Base-by-base conservation (phyloP, 2,113 vertebrate species). In the Sciurus niger region DNA sequence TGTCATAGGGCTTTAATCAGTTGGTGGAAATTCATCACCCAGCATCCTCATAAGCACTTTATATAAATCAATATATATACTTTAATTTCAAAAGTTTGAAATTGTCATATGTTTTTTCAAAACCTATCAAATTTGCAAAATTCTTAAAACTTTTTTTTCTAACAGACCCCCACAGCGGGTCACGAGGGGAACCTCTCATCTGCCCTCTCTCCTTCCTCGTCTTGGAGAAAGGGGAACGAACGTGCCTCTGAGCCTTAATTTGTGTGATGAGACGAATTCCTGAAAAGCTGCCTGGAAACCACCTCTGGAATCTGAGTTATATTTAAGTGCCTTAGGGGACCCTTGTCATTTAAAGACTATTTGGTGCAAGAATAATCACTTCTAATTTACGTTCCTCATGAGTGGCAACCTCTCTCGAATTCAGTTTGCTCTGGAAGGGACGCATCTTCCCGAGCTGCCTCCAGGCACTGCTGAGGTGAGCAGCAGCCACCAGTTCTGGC, bases 51-150 rank as follows among this genome's bases (percentile, higher is more conserved):
- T 48, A 63, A 63, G 60, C 60, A 28, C 24, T 63, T 63, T 40
- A 17, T 30, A 82, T 18, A 60, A 10, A 5, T 67, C 28, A 32
- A 30, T 14, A 24, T 11, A 10, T 32, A 22, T 24, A 63, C 20
- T 32, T 34, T 68, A 24, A 63, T 74, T 43, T 43, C 40, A 51
- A 73, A 40, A 18, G 28, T 72, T 30, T 30, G 76, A 37, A 82
- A 17, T 58, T 76, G 16, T 34, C 16, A 48, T 8, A 24, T n/a
- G 79, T 37, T 63, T n/a, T 76, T 93, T 79, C 77, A 84, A 94
- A 94, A 92, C 17, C 55, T 48, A 55, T 84, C 87, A 84, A 84
- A 74, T 46, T 86, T 73, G 25, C 32, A 89, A 89, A 85, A 93
- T 70, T 68, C 48, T 78, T 58, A 55, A 95, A 72, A 85, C 40